phyloP scores from a whole-genome alignment of 2,888 invertebrate genomes.

The Poecilobothrus nobilitatus region DNA sequence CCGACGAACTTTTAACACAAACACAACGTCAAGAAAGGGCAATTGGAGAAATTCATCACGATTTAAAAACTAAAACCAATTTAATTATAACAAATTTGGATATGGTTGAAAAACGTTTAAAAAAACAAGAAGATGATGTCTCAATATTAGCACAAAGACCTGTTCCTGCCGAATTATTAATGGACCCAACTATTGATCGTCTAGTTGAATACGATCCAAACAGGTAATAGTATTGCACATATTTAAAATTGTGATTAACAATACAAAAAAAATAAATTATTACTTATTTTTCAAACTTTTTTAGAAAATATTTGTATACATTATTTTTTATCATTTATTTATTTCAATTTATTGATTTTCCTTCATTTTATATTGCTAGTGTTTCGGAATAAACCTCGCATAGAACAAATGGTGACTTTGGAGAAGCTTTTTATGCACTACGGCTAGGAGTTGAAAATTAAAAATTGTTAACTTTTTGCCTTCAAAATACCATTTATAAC shows the following conservation, averaged over 20 bases:
- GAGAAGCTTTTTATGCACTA: no score
- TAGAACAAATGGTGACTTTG: no score
- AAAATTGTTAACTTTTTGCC: no score
- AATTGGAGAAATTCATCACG: conserved; percentile 77
- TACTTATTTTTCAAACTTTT: not conserved
- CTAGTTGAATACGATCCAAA: conserved; percentile 70
- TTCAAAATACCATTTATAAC: no score
- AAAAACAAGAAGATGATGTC: conserved; percentile 78
- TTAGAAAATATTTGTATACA: no score
- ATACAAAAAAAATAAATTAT: not conserved
- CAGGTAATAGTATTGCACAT: conserved; percentile 46
- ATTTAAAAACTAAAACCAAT: conserved; percentile 71
- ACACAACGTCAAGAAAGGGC: conserved; percentile 80
- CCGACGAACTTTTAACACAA: conserved; percentile 74
- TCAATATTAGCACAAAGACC: conserved; percentile 69
- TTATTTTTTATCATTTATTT: no score
- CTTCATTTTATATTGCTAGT: no score
- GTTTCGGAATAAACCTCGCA: no score
- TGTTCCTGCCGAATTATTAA: conserved; percentile 61
- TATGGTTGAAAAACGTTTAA: conserved; percentile 73
- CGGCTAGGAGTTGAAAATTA: no score
- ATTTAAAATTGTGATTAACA: not conserved
- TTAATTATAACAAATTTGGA: conserved; percentile 80
- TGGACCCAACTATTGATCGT: conserved; percentile 70
- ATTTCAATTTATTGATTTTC: no score